phyloP scores from a whole-genome alignment of 2,797 vertebrate genomes.

The Pitangus sulphuratus region DNA sequence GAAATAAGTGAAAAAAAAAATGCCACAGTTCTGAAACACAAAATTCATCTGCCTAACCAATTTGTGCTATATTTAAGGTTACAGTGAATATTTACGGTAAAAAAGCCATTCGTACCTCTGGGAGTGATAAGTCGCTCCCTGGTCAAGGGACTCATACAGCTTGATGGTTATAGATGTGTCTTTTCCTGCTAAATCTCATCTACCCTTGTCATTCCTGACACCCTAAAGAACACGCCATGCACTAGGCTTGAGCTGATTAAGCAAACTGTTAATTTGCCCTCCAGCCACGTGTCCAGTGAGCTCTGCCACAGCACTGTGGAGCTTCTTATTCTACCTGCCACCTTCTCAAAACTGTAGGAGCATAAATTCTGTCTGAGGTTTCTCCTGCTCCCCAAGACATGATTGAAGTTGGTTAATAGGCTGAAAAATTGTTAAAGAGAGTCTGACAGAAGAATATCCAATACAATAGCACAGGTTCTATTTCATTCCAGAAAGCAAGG shows the following conservation, averaged over 20 bases:
- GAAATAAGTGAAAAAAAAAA: neutral
- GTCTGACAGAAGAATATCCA: neutral
- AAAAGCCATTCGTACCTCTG: neutral
- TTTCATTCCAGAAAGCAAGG: neutral
- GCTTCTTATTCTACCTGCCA: neutral
- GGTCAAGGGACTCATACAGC: neutral
- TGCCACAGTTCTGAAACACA: neutral
- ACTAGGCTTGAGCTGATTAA: neutral
- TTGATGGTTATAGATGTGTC: neutral
- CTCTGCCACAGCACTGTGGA: neutral
- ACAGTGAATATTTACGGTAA: neutral
- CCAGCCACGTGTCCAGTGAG: neutral
- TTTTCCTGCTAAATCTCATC: neutral
- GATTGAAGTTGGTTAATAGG: neutral
- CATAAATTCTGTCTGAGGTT: neutral
- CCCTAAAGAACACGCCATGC: neutral
- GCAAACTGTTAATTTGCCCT: neutral
- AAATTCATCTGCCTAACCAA: neutral
- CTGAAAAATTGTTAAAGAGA: neutral
- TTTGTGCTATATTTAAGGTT: neutral
- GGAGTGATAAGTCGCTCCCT: neutral
- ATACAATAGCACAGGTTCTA: neutral
- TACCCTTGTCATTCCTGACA: neutral
- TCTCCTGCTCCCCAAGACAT: neutral
- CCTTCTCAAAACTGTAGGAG: neutral